Evolutionary conservation across 64 coral and sea anemone species (phyloP), one percentile per base, ranked within the genome.

Genomic region (Hydrozoanthus tunicans): DNA sequence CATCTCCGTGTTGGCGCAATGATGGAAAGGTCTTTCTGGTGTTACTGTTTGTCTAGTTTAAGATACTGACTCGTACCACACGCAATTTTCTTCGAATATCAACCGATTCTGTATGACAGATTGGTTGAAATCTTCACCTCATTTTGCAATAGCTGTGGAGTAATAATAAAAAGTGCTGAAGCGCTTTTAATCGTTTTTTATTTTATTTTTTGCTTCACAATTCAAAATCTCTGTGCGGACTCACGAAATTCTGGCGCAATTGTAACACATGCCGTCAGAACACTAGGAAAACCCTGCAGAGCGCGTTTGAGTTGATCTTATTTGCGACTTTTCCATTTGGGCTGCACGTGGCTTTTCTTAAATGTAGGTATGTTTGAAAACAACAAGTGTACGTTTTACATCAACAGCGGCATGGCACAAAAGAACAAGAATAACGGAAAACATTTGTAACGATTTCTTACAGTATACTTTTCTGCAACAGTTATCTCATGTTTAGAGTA

Each of bases 391-490:
- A 62, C 60, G 12, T 13, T 62, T 66, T 9, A 66, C 64, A 66
- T 66, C 64, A 66, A 66, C 64, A 66, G 17, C 17, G 64, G 64
- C n/a, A 8, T 72, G 69, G 20, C 15, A 72, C 32, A 61, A 80
- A 80, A 59, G 78, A 80, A 80, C 20, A 58, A 80, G 61, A 80
- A 80, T 58, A 27, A 62, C 57, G 20, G 77, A 8, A 58, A 59
- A 56, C 20, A 79, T 58, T 59, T 59, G 14, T 12, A 13, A 17
- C 53, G 6, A 52, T 43, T 43, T 43, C 32, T 43, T 43, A 43
- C 32, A 43, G 32, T 43, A 43, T 43, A 43, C 32, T 43, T 43
- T 43, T 43, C 0, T 43, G 32, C 32, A 43, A 43, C 32, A 43
- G 32, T 43, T 43, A 43, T 43, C 32, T 43, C 32, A 43, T 43